A percentile compares a stretch with the other conserved stretches of the same genome.
These are phyloP conservation scores for Pachydiplax longipennis DNA, from an alignment of 2,888 invertebrate species.

Conservation along the genomic window DNA sequence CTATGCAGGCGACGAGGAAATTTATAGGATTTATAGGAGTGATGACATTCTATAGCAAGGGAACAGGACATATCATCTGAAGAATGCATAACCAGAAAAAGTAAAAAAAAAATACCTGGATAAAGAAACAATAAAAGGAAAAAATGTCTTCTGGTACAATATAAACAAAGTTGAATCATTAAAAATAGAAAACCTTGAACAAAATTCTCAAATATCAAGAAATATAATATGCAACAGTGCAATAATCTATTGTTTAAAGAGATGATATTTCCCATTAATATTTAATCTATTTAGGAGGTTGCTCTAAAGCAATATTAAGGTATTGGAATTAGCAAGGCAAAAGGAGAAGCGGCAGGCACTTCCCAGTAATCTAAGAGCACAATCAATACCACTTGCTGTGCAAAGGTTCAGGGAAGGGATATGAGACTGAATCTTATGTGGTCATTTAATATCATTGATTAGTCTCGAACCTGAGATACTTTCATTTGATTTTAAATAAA, in stretches of 20 bases:
- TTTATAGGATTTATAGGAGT: neutral
- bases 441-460: neutral
- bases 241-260: neutral
- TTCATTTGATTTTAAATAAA: no score
- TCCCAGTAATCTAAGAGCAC: slow-evolving; percentile 11
- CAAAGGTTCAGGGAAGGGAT: neutral
- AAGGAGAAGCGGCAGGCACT: slow-evolving; percentile 27
- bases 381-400: slow-evolving; percentile 6
- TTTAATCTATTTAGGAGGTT: neutral
- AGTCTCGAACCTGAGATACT: no score
- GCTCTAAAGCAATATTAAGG: neutral
- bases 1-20: neutral
- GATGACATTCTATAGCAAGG: neutral
- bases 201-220: no score
- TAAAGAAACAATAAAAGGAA: neutral
- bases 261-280: neutral
- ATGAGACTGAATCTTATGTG: neutral
- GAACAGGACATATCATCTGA: neutral
- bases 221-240: neutral
- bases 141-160: no score
- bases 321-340: slow-evolving; percentile 1
- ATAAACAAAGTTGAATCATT: no score
- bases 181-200: no score
- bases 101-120: neutral
- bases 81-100: neutral